phyloP scores from a whole-genome alignment of 2,797 vertebrate species.

The Chrosomus eos region DNA sequence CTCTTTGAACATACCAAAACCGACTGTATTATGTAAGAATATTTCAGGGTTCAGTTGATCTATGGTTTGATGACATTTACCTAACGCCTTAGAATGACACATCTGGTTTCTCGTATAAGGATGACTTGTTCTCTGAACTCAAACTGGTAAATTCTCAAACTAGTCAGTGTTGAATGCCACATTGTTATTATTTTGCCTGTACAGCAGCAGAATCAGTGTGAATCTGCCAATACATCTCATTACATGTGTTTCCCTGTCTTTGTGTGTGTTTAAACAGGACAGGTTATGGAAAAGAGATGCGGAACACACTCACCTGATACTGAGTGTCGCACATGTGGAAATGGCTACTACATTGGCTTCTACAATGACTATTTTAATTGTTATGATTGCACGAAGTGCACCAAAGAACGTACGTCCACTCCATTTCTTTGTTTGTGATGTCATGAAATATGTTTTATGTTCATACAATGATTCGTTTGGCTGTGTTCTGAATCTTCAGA shows the following conservation, averaged over 20 bases:
- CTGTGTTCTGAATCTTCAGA: conserved; percentile 29
- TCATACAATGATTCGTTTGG: not conserved
- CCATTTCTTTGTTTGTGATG: not conserved
- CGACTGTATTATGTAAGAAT: not conserved
- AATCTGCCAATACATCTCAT: not conserved
- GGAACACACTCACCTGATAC: rapidly evolving
- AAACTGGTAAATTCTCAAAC: conserved; percentile 26
- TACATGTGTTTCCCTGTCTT: not conserved
- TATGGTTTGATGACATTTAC: conserved; percentile 32
- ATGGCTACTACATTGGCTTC: not conserved
- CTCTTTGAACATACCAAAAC: not conserved
- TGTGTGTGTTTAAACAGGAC: conserved; percentile 62
- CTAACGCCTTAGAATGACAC: conserved; percentile 27
- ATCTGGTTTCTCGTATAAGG: conserved; percentile 11
- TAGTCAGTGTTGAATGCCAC: not conserved
- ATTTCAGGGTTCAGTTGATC: not conserved
- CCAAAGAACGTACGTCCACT: conserved; percentile 52
- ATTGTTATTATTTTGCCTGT: conserved; percentile 20
- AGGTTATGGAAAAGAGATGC: not conserved
- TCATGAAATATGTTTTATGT: not conserved
- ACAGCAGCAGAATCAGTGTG: conserved; percentile 10
- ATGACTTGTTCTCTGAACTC: conserved; percentile 41
- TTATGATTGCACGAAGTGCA: conserved; percentile 64
- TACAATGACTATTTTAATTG: conserved; percentile 24
- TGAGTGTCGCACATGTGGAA: rapidly evolving